Base-by-base conservation (phyloP, 2,113 vertebrate species). In the Campylomormyrus tamandua region DNA sequence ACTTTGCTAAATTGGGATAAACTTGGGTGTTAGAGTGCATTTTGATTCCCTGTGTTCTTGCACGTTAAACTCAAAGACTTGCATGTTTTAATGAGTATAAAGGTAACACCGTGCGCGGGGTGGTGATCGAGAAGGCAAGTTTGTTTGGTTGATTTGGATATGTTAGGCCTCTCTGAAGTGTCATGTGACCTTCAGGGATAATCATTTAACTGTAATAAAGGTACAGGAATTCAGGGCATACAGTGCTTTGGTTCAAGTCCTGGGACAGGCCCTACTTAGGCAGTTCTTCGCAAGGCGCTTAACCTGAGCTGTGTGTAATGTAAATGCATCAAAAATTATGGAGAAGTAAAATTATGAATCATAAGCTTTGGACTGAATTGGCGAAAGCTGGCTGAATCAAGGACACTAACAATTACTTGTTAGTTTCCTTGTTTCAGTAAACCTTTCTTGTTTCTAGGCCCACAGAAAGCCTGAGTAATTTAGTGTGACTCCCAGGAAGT, bases 401-500 rank as follows among this genome's bases (percentile, higher is more conserved):
- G 70, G 31, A 39, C 2, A 39, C 70, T 17, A 2, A 11, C 35
- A 39, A 39, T 39, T 11, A 31, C n/a, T n/a, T 66, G 9, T 9
- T 66, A 66, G n/a, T 27, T 31, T 66, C n/a, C n/a, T 66, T 31
- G n/a, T 27, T 66, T 66, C 62, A 66, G 62, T 31, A 31, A 66
- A 66, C n/a, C n/a, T 27, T 27, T 66, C 92, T 95, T 93, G 93
- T 95, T 96, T 96, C 96, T 97, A 95, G 95, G 95, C 92, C 93
- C 90, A 94, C 94, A 96, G 95, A 96, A 96, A 96, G 94, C 93
- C 95, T 93, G 94, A 94, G 95, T 96, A 94, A 96, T 96, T 96
- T 96, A 92, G 93, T 90, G 92, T 92, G 90, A 95, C 96, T 96
- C 96, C 96, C 96, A 97, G 97, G 96, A 96, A 97, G 96, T 96